These are phyloP conservation scores for Gobio gobio DNA, from an alignment of 2,113 vertebrate genomes.

Conservation along the genomic window DNA sequence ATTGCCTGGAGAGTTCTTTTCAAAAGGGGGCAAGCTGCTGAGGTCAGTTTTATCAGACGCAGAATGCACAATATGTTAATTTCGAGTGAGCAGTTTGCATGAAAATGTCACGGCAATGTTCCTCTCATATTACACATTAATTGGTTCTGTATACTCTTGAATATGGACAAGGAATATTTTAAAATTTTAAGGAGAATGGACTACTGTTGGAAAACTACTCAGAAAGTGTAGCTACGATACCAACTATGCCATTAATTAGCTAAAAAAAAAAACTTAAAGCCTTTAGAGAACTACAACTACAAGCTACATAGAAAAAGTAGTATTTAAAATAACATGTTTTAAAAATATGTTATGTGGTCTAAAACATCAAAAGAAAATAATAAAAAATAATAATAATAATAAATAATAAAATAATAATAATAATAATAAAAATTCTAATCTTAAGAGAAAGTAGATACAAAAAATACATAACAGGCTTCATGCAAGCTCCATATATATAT, in stretches of 20 bases:
- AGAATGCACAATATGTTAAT: slow-evolving; percentile 12
- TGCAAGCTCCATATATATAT: too few species aligned
- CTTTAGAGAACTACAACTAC: not conserved
- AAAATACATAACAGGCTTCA: too few species aligned
- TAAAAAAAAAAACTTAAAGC: not conserved
- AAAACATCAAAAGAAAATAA: too few species aligned
- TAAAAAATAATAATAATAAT: too few species aligned
- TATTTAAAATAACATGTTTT: not conserved
- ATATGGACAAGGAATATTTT: not conserved
- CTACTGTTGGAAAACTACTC: not conserved
- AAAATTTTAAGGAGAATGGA: not conserved
- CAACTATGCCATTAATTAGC: not conserved
- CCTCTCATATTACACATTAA: not conserved
- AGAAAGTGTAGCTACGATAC: not conserved
- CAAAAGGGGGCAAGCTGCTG: not conserved
- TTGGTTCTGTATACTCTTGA: not conserved
- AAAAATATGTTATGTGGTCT: not conserved
- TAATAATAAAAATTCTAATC: too few species aligned
- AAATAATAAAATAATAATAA: too few species aligned
- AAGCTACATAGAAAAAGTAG: not conserved
- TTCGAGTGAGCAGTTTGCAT: slow-evolving; percentile 3
- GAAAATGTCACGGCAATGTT: not conserved
- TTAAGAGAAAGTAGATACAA: too few species aligned
- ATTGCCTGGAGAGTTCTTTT: slow-evolving; percentile 5
- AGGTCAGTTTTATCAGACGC: not conserved